Evolutionary conservation across 1,140 invertebrate genomes (phyloP).

Genomic region (Bursaphelenchus mucronatus): DNA sequence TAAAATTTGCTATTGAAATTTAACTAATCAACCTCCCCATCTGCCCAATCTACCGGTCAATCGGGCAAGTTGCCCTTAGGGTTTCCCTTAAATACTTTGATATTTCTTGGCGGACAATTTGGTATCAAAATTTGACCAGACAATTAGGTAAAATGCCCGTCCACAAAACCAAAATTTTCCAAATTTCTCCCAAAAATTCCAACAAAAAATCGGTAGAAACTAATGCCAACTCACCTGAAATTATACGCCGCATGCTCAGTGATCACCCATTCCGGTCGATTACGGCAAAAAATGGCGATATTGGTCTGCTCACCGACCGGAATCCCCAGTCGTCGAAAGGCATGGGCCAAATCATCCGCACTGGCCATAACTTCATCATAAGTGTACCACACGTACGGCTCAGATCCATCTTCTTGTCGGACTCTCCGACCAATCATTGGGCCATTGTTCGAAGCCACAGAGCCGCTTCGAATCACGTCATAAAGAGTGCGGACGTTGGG

Average conservation of each 20-base stretch:
- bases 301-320: slow-evolving; percentile 67
- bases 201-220: slow-evolving; percentile 64
- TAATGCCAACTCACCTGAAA: neutral
- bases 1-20: too few species aligned
- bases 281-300: slow-evolving; percentile 86
- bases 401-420: slow-evolving; percentile 66
- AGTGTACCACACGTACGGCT: slow-evolving; percentile 82
- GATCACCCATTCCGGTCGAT: slow-evolving; percentile 91
- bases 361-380: slow-evolving; percentile 74
- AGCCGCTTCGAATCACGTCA: slow-evolving; percentile 81
- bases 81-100: too few species aligned
- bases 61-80: too few species aligned
- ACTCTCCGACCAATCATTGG: slow-evolving; percentile 61
- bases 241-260: slow-evolving; percentile 78
- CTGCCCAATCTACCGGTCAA: too few species aligned
- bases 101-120: slow-evolving; percentile 58
- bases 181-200: too few species aligned
- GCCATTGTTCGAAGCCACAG: slow-evolving; percentile 71
- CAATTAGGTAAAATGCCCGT: too few species aligned
- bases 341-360: slow-evolving; percentile 35
- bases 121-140: too few species aligned
- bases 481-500: slow-evolving; percentile 78
- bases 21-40: too few species aligned
- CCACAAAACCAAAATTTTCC: too few species aligned
- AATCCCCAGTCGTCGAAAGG: slow-evolving; percentile 18